Evolutionary conservation across 37 sponge, comb jelly and placozoan species (phyloP).

Genomic region (Tethya wilhelma): DNA sequence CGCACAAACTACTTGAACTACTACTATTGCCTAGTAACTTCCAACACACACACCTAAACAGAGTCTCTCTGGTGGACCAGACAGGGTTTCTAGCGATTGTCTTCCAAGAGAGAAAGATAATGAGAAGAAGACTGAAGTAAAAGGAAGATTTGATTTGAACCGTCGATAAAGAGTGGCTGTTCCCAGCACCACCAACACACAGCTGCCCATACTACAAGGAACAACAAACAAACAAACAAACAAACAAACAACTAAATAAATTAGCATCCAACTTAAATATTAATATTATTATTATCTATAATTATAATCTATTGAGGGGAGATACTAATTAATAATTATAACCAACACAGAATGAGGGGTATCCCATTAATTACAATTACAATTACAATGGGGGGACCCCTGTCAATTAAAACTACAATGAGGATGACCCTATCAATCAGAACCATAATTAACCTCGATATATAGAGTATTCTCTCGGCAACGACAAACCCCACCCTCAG

Average conservation of each 20-base stretch:
- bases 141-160: background rate
- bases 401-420: too few species aligned
- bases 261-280: too few species aligned
- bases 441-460: constrained; percentile 85
- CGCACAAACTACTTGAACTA: too few species aligned
- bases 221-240: background rate
- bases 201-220: constrained; percentile 72
- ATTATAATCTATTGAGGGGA: background rate
- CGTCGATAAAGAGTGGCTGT: background rate
- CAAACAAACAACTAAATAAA: too few species aligned
- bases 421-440: too few species aligned
- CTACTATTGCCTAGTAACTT: too few species aligned
- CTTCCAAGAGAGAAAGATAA: constrained; percentile 33
- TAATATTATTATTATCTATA: too few species aligned
- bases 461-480: constrained; percentile 87
- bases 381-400: background rate
- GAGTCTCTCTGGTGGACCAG: constrained; percentile 75
- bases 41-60: constrained; percentile 60
- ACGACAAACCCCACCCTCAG: constrained; percentile 85
- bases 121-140: too few species aligned
- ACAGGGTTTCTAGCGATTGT: constrained; percentile 79
- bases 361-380: too few species aligned
- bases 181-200: constrained; percentile 71
- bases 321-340: background rate
- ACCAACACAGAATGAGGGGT: too few species aligned